Percentiles rank a stretch among this genome's conserved stretches.
phyloP scores from a whole-genome alignment of 2,888 invertebrate species.

The Patella ulyssiponensis region DNA sequence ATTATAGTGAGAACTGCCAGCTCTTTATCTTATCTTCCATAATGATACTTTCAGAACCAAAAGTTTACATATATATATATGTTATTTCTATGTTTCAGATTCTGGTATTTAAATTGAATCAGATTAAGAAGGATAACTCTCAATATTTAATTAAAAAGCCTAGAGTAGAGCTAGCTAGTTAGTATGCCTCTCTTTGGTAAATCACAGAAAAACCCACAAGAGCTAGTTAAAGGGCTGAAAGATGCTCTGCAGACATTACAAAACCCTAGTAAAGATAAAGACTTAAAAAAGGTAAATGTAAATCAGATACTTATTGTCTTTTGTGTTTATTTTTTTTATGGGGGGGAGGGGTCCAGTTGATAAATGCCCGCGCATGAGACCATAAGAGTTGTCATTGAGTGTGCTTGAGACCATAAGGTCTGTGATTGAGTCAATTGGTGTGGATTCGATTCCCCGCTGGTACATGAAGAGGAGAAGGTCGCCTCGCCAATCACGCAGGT shows the following conservation, averaged over 20 bases:
- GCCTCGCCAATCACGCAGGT: no score
- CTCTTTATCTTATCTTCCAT: no score
- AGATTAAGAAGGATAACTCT: background rate
- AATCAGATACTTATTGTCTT: no score
- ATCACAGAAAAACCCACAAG: slow-evolving; percentile 97
- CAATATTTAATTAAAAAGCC: background rate
- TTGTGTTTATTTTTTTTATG: no score
- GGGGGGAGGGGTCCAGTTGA: no score
- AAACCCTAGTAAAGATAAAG: slow-evolving; percentile 49
- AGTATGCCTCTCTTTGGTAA: slow-evolving; percentile 86
- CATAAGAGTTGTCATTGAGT: no score
- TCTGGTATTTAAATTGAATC: background rate
- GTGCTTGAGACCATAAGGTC: no score
- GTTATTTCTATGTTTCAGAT: background rate
- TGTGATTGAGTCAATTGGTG: no score
- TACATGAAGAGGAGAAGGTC: no score
- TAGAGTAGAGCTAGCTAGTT: slow-evolving; percentile 17
- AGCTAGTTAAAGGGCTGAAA: slow-evolving; percentile 92
- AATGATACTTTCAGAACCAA: background rate
- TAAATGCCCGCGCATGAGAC: no score
- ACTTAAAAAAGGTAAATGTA: slow-evolving; percentile 52
- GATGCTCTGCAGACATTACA: slow-evolving; percentile 90
- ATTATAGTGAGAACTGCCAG: no score
- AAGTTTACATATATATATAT: background rate
- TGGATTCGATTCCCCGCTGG: no score